These are phyloP conservation scores for Rhynchotus rufescens DNA, from an alignment of 2,797 vertebrate genomes.

Conservation along the genomic window DNA sequence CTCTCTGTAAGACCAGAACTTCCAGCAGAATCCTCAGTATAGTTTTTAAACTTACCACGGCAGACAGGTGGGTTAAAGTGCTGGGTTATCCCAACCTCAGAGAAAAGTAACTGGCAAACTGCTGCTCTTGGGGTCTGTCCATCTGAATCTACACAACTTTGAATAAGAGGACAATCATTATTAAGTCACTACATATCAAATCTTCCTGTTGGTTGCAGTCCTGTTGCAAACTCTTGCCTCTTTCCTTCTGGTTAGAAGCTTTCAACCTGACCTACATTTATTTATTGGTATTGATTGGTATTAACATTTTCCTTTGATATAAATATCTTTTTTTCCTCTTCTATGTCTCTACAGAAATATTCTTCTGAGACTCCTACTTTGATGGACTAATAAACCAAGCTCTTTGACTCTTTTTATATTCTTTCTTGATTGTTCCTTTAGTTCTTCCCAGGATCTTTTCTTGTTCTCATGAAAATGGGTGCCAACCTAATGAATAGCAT, in stretches of 20 bases:
- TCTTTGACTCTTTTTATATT: neutral
- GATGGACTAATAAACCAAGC: neutral
- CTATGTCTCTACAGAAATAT: neutral
- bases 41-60: neutral
- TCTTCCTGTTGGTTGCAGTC: neutral
- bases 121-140: neutral
- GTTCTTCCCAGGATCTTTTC: neutral
- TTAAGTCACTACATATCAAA: neutral
- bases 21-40: neutral
- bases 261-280: conserved; percentile 11
- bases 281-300: neutral
- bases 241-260: neutral
- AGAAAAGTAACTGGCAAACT: neutral
- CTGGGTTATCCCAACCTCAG: neutral
- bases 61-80: neutral
- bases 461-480: neutral
- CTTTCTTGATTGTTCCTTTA: neutral
- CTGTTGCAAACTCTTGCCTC: neutral
- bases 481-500: neutral
- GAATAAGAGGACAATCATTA: neutral
- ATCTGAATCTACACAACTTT: neutral
- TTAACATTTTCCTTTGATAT: conserved; percentile 30
- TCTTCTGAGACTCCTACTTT: neutral
- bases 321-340: neutral
- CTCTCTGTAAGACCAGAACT: neutral